Percentiles rank a stretch among this genome's conserved stretches.
Conservation (phyloP, 2,113 vertebrate species). For the Noctilio leporinus region DNA sequence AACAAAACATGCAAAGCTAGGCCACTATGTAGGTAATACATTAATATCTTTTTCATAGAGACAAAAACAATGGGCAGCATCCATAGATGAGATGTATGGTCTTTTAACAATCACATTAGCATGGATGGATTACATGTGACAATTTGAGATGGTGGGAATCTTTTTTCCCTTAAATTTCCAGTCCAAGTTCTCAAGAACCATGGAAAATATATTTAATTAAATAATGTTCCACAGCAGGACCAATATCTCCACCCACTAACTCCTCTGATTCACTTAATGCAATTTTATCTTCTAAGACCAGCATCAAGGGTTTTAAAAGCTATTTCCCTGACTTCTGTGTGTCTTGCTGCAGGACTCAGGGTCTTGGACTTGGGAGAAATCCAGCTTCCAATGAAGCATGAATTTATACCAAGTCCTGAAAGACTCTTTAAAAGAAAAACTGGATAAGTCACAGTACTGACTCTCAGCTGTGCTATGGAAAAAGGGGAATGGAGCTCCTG, state of each 20-base stretch:
- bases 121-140: conserved; percentile 83
- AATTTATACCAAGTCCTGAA: neutral
- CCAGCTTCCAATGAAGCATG: neutral
- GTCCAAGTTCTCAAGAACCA: conserved; percentile 72
- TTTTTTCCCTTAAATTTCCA: conserved; percentile 78
- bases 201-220: conserved; percentile 77
- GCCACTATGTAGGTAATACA: neutral
- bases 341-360: neutral
- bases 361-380: neutral
- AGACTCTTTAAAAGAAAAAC: neutral
- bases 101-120: conserved; percentile 71
- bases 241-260: conserved; percentile 67
- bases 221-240: conserved; percentile 69
- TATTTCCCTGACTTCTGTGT: neutral
- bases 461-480: neutral
- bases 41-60: conserved; percentile 50
- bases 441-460: neutral
- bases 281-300: conserved; percentile 49
- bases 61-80: conserved; percentile 70
- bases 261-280: conserved; percentile 55
- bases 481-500: neutral
- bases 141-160: conserved; percentile 77
- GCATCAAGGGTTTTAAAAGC: conserved; percentile 44
- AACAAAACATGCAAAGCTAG: neutral
- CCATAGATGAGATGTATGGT: conserved; percentile 72